phyloP scores from a whole-genome alignment of 2,797 vertebrate species.

The Sphenopsis melanotis region DNA sequence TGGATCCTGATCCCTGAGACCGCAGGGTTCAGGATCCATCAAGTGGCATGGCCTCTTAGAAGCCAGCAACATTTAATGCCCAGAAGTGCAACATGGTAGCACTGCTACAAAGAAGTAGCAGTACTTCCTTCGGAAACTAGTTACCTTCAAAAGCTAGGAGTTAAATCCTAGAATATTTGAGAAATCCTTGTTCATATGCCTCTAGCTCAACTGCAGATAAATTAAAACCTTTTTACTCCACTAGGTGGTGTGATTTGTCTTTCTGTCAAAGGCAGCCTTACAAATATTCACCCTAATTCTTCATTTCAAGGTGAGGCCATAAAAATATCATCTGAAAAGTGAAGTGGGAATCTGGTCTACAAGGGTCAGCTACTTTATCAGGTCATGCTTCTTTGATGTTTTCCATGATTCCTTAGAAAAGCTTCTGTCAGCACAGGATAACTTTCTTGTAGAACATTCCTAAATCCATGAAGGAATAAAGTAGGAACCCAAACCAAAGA shows the following conservation, averaged over 20 bases:
- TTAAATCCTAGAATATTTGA: neutral
- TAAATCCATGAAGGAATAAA: neutral
- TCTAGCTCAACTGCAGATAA: neutral
- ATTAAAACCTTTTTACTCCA: neutral
- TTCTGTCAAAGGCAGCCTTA: neutral
- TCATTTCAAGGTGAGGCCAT: neutral
- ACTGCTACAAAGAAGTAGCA: neutral
- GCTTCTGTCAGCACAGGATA: neutral
- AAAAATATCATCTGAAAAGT: neutral
- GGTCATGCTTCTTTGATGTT: neutral
- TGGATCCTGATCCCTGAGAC: too few relatives aligned
- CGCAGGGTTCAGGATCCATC: accelerated
- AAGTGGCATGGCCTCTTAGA: neutral
- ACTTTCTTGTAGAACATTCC: neutral
- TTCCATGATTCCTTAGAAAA: neutral
- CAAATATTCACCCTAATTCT: neutral
- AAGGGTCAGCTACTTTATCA: neutral
- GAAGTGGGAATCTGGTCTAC: neutral
- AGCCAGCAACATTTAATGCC: neutral
- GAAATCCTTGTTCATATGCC: neutral
- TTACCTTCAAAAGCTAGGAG: neutral
- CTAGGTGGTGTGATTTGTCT: constrained; percentile 43
- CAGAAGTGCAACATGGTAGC: neutral
- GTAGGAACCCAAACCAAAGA: neutral
- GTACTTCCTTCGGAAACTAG: neutral